Evolutionary conservation across 37 sponge, comb jelly and placozoan species (phyloP).

Genomic region (Axinella damicornis): DNA sequence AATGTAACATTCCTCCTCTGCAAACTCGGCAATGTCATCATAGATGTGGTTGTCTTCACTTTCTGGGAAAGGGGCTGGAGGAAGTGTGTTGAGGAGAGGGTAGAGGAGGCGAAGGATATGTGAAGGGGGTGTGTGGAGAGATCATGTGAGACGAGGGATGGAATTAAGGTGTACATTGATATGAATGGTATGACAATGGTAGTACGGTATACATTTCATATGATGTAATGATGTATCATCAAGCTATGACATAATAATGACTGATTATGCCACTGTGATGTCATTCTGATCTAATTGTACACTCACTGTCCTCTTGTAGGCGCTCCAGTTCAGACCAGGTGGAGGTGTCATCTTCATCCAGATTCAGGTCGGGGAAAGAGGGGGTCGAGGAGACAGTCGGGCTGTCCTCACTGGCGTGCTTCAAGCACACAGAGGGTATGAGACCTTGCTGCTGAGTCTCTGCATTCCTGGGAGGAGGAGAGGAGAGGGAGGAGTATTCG

Average conservation of each 20-base stretch:
- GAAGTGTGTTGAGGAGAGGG: neutral
- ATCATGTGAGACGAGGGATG: no score
- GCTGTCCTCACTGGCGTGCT: neutral
- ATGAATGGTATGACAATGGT: no score
- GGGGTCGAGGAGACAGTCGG: neutral
- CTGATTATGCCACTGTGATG: no score
- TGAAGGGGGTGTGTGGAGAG: no score
- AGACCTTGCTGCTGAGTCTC: constrained; percentile 12
- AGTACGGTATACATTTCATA: no score
- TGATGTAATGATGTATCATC: no score
- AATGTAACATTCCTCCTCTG: constrained; percentile 43
- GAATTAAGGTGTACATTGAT: neutral
- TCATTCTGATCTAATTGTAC: neutral
- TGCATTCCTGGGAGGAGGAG: constrained; percentile 2
- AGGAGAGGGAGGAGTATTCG: no score
- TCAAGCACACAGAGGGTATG: constrained; percentile 19
- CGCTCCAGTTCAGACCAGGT: no score
- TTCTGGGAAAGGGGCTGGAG: neutral
- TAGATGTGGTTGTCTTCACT: neutral
- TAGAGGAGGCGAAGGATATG: neutral
- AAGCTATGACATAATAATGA: no score
- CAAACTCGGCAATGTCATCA: neutral
- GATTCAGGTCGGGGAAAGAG: neutral
- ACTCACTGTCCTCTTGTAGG: no score
- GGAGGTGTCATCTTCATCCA: no score